These are phyloP conservation scores for Progne subis DNA, from an alignment of 2,113 vertebrate genomes.

Conservation along the genomic window DNA sequence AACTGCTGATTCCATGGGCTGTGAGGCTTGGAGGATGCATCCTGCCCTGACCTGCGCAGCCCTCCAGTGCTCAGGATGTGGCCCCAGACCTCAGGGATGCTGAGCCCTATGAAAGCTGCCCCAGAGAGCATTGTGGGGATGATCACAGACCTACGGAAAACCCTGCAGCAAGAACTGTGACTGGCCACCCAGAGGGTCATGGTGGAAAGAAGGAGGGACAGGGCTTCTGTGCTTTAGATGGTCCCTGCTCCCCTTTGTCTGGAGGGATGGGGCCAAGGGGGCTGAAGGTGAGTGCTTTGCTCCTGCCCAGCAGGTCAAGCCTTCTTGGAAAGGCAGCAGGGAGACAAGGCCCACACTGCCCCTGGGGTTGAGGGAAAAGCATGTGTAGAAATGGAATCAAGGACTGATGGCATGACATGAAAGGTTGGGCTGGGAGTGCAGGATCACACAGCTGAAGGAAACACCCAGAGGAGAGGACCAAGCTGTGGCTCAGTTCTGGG, in stretches of 20 bases:
- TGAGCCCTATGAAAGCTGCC: not conserved
- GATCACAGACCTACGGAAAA: not conserved
- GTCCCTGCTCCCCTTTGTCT: not conserved
- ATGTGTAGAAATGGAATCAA: rapidly evolving
- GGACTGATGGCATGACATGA: rapidly evolving
- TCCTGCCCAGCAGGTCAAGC: not conserved
- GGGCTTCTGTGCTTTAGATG: not conserved
- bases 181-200: not conserved
- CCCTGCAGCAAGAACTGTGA: not conserved
- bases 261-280: not conserved
- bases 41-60: not conserved
- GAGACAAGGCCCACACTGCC: not conserved
- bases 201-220: not conserved
- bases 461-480: not conserved
- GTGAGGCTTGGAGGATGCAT: not conserved
- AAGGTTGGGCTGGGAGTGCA: not conserved
- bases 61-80: not conserved
- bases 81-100: rapidly evolving
- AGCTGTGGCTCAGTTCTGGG: not conserved
- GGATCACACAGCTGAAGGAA: not conserved
- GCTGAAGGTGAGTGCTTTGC: not conserved
- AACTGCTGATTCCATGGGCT: not conserved
- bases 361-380: not conserved
- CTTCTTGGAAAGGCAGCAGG: not conserved
- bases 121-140: not conserved